phyloP scores from a whole-genome alignment of 2,113 vertebrate species.

The Acanthisitta chloris region DNA sequence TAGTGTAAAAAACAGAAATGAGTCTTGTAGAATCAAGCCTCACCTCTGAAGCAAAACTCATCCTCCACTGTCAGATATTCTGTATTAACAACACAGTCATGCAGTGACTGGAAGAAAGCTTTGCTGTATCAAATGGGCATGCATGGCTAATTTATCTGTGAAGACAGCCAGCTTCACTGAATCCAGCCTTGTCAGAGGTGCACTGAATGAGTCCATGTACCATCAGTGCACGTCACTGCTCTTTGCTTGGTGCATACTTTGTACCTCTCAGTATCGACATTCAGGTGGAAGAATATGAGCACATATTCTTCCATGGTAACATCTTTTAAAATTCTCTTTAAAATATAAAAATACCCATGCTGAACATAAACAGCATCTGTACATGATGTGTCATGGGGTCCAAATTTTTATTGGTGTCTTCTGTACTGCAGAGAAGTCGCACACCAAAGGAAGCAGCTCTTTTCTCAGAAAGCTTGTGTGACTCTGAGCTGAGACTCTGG shows the following conservation, averaged over 20 bases:
- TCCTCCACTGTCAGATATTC: neutral
- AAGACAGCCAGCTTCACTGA: neutral
- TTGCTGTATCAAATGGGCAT: neutral
- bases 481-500: neutral
- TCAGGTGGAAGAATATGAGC: neutral
- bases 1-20: neutral
- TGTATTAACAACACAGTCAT: neutral
- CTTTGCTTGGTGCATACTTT: neutral
- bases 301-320: neutral
- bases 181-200: neutral
- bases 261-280: neutral
- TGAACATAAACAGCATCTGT: neutral
- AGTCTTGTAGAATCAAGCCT: neutral
- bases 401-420: neutral
- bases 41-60: neutral
- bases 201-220: neutral
- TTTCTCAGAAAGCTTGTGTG: neutral
- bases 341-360: neutral
- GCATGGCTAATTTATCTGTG: neutral
- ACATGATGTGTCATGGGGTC: accelerated
- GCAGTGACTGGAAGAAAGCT: neutral
- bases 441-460: neutral
- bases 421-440: neutral
- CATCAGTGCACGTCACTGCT: neutral
- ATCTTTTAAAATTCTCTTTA: neutral